Base-by-base conservation (phyloP, 2,797 vertebrate species). In the Diplodus puntazzo region DNA sequence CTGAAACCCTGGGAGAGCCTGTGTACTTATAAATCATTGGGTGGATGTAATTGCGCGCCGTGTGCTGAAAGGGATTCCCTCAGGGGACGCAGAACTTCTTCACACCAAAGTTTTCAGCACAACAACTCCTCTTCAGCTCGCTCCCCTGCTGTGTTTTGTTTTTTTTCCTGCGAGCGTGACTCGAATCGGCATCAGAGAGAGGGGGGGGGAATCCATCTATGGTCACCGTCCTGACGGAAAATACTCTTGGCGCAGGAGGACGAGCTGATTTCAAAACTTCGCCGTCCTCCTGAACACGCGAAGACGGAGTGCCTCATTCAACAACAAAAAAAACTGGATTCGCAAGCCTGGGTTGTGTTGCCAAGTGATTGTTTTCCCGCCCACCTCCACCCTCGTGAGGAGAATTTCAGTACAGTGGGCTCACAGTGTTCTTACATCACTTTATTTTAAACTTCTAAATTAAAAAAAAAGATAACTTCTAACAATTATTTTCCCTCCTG, bases 21-120 rank as follows among this genome's bases (percentile, higher is more conserved):
- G 30, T 59, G 72, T 70, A 59, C 73, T 80, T 81, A 59, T 89
- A 89, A 90, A 87, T 91, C 83, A 87, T 78, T 34, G 66, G 66
- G 83, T 83, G 86, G 81, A 89, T 86, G 78, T 68, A 78, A 87
- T 90, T 83, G 89, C 80, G 72, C 45, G 45, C 58, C 59, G 25
- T 77, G 68, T 27, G 42, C 79, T 78, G 85, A 74, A 79, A 82
- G 57, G 61, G 74, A 84, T 73, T 76, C 64, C 57, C 87, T 75
- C 77, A 79, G 71, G 82, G 67, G 76, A 79, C 76, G 64, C 46
- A 65, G 70, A 82, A 73, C 68, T 69, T 63, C 58, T 75, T 74
- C 58, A 46, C 48, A 57, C 73, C 48, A 76, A 54, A 73, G 74
- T 82, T 87, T 79, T 66, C 59, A 81, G 61, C 80, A 68, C 20